Conservation (phyloP, 2,888 invertebrate species). For the Acholoe squamosa region DNA sequence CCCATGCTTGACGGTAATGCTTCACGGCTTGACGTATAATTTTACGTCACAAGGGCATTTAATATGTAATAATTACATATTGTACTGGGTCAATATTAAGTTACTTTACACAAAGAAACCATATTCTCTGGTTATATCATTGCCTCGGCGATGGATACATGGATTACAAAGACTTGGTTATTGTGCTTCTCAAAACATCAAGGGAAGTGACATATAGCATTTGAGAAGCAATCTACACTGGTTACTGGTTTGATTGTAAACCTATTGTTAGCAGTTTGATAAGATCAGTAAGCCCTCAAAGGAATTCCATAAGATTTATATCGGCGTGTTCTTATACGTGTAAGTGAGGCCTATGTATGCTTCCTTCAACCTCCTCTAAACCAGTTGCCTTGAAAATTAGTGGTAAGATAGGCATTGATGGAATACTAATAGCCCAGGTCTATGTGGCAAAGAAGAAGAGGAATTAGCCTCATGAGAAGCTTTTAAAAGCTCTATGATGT, state of each 20-base stretch:
- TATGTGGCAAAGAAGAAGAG: background rate
- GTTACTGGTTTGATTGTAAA: background rate
- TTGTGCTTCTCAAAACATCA: too few relatives aligned
- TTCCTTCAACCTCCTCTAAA: background rate
- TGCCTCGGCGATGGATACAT: too few relatives aligned
- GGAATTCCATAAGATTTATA: background rate
- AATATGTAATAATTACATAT: too few relatives aligned
- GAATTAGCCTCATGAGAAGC: background rate
- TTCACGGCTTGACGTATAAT: too few relatives aligned
- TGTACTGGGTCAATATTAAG: too few relatives aligned
- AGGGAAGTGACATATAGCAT: too few relatives aligned
- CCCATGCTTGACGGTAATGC: too few relatives aligned
- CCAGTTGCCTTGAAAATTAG: slow-evolving; percentile 1
- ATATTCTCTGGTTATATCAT: too few relatives aligned
- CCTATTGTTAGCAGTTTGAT: background rate
- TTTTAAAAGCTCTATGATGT: background rate
- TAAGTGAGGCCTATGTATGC: background rate
- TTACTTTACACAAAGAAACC: too few relatives aligned
- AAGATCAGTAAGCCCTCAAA: background rate
- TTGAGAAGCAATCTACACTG: background rate
- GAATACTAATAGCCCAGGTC: background rate
- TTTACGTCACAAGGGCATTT: too few relatives aligned
- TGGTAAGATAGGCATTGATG: background rate
- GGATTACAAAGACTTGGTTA: too few relatives aligned
- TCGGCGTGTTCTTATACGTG: background rate